Percentiles rank a stretch among this genome's conserved stretches.
These are phyloP conservation scores for Theristicus caerulescens DNA, from an alignment of 2,113 vertebrate genomes.

Conservation along the genomic window DNA sequence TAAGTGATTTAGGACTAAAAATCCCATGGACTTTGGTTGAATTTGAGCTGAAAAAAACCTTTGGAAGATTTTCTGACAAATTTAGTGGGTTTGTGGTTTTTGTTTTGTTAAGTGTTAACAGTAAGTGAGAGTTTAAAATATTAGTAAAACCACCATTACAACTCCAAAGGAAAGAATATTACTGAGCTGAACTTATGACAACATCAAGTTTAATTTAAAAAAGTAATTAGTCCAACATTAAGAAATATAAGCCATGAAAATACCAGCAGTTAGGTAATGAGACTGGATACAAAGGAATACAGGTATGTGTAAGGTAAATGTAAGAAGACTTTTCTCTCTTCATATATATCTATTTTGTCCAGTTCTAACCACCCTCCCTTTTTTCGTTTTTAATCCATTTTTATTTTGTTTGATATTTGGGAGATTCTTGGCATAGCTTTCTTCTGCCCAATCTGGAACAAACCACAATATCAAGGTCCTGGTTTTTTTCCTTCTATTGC, in stretches of 20 bases:
- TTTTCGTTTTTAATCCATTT: not conserved
- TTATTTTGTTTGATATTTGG: not conserved
- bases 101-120: not conserved
- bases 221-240: not conserved
- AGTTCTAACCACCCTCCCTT: not conserved
- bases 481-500: not conserved
- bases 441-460: not conserved
- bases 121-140: not conserved
- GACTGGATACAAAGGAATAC: not conserved
- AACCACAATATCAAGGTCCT: not conserved
- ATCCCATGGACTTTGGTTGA: not conserved
- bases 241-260: not conserved
- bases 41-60: not conserved
- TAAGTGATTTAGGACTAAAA: not conserved
- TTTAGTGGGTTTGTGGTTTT: not conserved
- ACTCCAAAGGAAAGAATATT: not conserved
- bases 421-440: not conserved
- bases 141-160: not conserved
- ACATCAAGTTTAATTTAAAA: not conserved
- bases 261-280: not conserved
- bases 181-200: not conserved
- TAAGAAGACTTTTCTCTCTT: not conserved
- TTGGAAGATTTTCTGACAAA: not conserved
- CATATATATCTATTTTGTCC: not conserved
- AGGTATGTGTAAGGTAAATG: not conserved